Evolutionary conservation across 2,888 invertebrate genomes (phyloP).

Genomic region (Rhorus exstirpatorius): DNA sequence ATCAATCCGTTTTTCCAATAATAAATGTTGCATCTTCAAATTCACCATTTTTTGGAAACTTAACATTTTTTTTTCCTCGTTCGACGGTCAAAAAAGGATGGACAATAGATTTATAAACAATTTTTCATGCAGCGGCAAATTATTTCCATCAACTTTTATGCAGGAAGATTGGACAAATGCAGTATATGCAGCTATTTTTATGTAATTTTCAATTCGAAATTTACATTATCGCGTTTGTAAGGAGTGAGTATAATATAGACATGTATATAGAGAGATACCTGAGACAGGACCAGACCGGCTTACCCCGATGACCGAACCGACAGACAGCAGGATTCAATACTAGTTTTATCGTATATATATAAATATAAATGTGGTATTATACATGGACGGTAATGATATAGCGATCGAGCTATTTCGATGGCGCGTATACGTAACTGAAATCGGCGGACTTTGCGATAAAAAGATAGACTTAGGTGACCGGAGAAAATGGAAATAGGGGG

Average conservation of each 20-base stretch:
- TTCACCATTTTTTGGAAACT: too few species aligned
- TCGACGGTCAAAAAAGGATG: too few species aligned
- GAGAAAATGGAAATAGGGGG: constrained; percentile 7
- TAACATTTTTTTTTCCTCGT: too few species aligned
- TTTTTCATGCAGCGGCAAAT: neutral
- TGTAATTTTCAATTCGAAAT: constrained; percentile 52
- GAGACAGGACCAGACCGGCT: constrained; percentile 56
- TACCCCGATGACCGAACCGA: constrained; percentile 56
- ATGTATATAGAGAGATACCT: constrained; percentile 30
- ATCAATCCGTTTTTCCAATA: too few species aligned
- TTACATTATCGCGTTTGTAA: constrained; percentile 22
- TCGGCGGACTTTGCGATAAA: constrained; percentile 46
- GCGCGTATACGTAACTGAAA: constrained; percentile 51
- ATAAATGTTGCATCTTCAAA: too few species aligned
- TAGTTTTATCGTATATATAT: constrained; percentile 33
- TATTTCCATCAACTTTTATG: too few species aligned
- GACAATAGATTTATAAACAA: neutral
- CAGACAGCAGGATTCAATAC: constrained; percentile 49
- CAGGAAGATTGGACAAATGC: constrained; percentile 8
- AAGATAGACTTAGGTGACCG: constrained; percentile 22
- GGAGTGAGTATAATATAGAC: neutral
- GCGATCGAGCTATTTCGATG: constrained; percentile 1
- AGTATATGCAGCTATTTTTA: constrained; percentile 14
- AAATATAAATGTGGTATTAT: neutral
- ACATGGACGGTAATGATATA: neutral